Evolutionary conservation across 2,113 vertebrate species (phyloP), one percentile per base, ranked within the genome.

Genomic region (Syngnathus typhle): DNA sequence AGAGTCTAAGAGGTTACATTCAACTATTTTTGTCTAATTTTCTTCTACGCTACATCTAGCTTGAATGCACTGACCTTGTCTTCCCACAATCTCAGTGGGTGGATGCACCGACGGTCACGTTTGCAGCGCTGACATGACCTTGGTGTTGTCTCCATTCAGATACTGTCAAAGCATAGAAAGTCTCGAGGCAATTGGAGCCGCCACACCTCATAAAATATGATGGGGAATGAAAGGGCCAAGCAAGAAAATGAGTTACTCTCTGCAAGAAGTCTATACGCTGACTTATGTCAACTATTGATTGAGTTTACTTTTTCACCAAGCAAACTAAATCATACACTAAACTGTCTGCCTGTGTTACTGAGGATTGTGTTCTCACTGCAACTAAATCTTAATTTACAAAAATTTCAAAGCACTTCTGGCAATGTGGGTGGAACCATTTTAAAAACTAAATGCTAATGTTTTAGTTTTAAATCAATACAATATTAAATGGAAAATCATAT

Each of bases 161-260:
- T 76, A 43, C 60, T 74, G 72, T 65, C 66, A 75, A 70, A 79
- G 67, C 51, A 65, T 62, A 74, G 70, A 79, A 69, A 56, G 69
- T 84, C 79, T 84, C 76, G 37, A 27, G 79, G 83, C 80, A 13
- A 75, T 44, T 58, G 15, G 64, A 67, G 62, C 70, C 78, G 80
- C 82, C 84, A 78, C 80, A 71, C 68, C 77, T 77, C 54, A 79
- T 83, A 69, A 78, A 65, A 23, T 27, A 82, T 44, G 61, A 71
- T 3, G 60, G 38, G 70, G 56, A 69, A 65, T 52, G 73, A 73
- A 76, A 73, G 43, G 27, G 60, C 27, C 39, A 27, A 44, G n/a
- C 18, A 60, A 38, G 16, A 21, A 61, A 61, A 62, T 7, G 10
- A 73, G 76, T 75, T 69, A 47, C 41, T 23, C 44, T 51, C 13